Conservation (phyloP, 2,888 invertebrate species). For the Lamproptera curius region DNA sequence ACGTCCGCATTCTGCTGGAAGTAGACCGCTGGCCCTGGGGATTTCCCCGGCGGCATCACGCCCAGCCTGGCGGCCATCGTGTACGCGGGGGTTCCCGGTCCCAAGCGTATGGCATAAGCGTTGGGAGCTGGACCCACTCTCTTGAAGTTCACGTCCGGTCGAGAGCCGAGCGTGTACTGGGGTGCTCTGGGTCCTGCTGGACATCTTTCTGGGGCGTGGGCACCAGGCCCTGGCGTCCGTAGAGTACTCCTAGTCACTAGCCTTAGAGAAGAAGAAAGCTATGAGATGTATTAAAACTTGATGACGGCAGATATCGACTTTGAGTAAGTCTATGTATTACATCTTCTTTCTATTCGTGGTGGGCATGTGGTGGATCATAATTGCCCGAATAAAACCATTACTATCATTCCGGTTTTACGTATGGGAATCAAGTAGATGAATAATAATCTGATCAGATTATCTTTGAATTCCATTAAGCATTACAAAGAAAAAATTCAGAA, state of each 20-base stretch:
- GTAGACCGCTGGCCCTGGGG: slow-evolving; percentile 77
- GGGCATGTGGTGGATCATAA: too few species aligned
- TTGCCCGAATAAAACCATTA: too few species aligned
- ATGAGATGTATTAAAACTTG: too few species aligned
- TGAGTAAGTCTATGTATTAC: too few species aligned
- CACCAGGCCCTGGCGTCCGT: slow-evolving; percentile 80
- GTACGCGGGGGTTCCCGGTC: slow-evolving; percentile 68
- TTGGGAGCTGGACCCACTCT: slow-evolving; percentile 79
- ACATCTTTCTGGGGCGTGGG: slow-evolving; percentile 79
- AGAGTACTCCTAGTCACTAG: slow-evolving; percentile 37
- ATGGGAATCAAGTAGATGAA: too few species aligned
- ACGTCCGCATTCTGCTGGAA: slow-evolving; percentile 60
- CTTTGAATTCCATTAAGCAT: too few species aligned
- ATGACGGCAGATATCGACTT: too few species aligned
- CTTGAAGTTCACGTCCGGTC: slow-evolving; percentile 62
- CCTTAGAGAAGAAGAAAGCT: slow-evolving; percentile 34
- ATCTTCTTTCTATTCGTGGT: too few species aligned
- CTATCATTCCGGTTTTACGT: too few species aligned
- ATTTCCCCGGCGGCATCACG: slow-evolving; percentile 42
- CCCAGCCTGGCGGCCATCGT: slow-evolving; percentile 62
- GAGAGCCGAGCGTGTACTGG: slow-evolving; percentile 74
- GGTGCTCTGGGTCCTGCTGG: slow-evolving; percentile 76
- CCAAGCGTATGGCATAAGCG: slow-evolving; percentile 68
- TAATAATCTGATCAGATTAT: too few species aligned
- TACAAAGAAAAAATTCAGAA: too few species aligned